Evolutionary conservation across 2,797 vertebrate genomes (phyloP), one percentile per base, ranked within the genome.

Genomic region (Falco berigora): DNA sequence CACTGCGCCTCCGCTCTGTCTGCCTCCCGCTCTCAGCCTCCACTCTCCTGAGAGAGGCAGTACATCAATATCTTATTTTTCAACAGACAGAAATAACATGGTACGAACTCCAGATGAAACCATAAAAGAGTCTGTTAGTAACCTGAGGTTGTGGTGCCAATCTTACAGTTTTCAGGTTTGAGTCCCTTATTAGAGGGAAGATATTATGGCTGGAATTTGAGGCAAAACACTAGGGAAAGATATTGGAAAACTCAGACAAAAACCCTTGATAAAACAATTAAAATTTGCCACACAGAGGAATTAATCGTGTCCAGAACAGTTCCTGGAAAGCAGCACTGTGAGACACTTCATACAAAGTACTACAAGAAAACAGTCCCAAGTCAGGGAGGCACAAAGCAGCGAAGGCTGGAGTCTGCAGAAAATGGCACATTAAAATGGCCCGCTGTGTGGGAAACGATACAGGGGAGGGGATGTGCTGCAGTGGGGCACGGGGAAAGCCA

Each of bases 201-300:
- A 82, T 79, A 92, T 85, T 95, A 91, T 74, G 72, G 64, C 68
- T 88, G 96, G 85, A 87, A 90, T 89, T 80, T 95, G 75, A 85
- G 75, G 47, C 42, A 92, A 94, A 96, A 89, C 86, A 81, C 86
- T 15, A 40, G 89, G 88, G 89, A 89, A 96, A 91, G 53, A 75
- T 59, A 74, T 3, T 68, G 66, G 55, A 88, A 95, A 95, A 92
- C 58, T 93, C 47, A 47, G 34, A 16, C 40, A 73, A 90, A 85
- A 68, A 34, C 6, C 66, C 58, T 85, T 91, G 88, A 94, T 86
- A 94, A 72, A 92, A 95, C 94, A 93, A 95, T 92, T 96, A 92
- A 69, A 95, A 84, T 78, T 75, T 87, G 38, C 62, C 36, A 84
- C 22, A 1, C 58, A 44, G 61, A 82, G 84, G 63, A 92, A 91